Evolutionary conservation across 2,113 vertebrate species (phyloP).

Genomic region (Thryonomys swinderianus): DNA sequence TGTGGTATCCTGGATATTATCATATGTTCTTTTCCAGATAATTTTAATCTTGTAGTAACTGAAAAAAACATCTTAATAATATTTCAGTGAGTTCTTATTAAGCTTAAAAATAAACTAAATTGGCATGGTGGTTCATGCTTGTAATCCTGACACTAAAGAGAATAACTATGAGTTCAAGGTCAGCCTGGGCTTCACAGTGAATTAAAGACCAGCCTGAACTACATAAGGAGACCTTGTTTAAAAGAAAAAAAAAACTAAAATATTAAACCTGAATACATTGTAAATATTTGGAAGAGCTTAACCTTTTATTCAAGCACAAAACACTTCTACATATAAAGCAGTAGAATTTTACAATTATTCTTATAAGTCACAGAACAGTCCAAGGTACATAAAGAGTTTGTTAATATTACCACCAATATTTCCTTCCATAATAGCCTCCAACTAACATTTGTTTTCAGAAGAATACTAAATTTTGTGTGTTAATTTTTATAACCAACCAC

Average conservation of each 20-base stretch:
- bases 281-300: slow-evolving; percentile 16
- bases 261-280: not conserved
- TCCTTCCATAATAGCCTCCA: slow-evolving; percentile 6
- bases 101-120: not conserved
- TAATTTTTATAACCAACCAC: not conserved
- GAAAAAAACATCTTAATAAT: not conserved
- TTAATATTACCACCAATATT: not conserved
- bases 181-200: not conserved
- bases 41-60: not conserved
- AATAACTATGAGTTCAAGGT: too few species aligned
- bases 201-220: not conserved
- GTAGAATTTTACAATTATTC: not conserved
- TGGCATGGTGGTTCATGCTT: too few species aligned
- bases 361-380: not conserved
- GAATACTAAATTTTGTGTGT: not conserved
- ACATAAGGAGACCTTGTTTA: not conserved
- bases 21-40: slow-evolving; percentile 12
- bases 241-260: not conserved
- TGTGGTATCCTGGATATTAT: not conserved
- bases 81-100: not conserved
- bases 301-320: not conserved
- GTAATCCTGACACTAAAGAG: too few species aligned
- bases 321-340: not conserved
- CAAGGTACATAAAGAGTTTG: not conserved
- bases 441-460: not conserved